phyloP scores from a whole-genome alignment of 2,113 vertebrate species.

The Petromus typicus region DNA sequence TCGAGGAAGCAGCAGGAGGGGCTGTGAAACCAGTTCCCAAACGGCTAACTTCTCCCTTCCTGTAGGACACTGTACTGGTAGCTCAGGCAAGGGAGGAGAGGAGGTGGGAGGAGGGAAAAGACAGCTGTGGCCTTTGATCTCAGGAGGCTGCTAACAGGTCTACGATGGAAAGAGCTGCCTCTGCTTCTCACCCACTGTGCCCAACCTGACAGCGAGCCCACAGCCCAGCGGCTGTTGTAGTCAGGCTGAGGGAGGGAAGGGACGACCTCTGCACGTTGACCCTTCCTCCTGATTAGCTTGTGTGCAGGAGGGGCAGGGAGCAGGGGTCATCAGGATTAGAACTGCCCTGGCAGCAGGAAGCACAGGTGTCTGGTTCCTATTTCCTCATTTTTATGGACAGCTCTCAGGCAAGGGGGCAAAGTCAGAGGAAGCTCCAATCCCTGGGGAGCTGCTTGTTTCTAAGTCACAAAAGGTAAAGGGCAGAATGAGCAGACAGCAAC shows the following conservation, averaged over 20 bases:
- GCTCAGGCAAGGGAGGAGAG: not conserved
- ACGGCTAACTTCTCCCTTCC: too few relatives aligned
- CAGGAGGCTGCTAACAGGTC: not conserved
- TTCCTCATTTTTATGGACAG: constrained; percentile 48
- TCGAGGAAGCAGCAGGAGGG: too few relatives aligned
- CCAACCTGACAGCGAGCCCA: not conserved
- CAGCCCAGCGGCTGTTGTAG: not conserved
- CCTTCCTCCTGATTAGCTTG: not conserved
- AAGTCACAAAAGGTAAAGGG: constrained; percentile 28
- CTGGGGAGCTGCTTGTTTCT: constrained; percentile 56
- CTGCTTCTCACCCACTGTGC: not conserved
- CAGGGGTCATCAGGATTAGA: not conserved
- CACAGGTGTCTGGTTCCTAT: constrained; percentile 59
- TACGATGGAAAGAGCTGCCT: too few relatives aligned
- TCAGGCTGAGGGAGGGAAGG: accelerated
- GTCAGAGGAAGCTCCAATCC: constrained; percentile 68
- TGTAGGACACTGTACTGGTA: not conserved
- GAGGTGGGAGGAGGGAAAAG: not conserved
- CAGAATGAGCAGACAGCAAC: not conserved
- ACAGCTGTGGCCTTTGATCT: not conserved
- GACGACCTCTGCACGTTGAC: not conserved
- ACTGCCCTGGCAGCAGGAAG: constrained; percentile 70
- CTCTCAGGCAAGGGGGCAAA: constrained; percentile 36
- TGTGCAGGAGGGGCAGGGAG: not conserved
- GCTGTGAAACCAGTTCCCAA: too few relatives aligned